Evolutionary conservation across 2,888 invertebrate genomes (phyloP).

Genomic region (Luffia ferchaultella): DNA sequence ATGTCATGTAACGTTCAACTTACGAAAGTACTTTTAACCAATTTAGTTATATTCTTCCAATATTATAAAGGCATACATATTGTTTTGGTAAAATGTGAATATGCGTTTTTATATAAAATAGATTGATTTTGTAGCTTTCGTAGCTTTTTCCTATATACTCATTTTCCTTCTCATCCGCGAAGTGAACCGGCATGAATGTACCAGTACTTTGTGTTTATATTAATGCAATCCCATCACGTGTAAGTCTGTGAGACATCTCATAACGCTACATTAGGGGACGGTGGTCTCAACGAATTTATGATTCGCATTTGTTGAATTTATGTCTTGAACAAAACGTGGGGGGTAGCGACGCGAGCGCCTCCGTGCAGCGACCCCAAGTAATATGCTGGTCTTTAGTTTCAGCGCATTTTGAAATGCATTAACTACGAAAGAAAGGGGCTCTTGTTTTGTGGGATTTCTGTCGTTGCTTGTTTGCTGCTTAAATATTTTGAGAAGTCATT

Average conservation of each 20-base stretch:
- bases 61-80: too few relatives aligned
- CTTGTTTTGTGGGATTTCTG: too few relatives aligned
- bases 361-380: constrained; percentile 24
- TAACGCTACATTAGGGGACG: constrained; percentile 40
- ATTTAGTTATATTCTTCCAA: too few relatives aligned
- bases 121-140: too few relatives aligned
- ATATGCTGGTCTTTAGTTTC: constrained; percentile 39
- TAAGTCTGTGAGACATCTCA: constrained; percentile 10
- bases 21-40: too few relatives aligned
- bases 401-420: constrained; percentile 46
- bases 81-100: too few relatives aligned
- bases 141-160: too few relatives aligned
- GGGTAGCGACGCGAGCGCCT: neutral
- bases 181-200: neutral
- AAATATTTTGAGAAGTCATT: too few relatives aligned
- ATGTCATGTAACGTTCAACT: too few relatives aligned
- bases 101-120: too few relatives aligned
- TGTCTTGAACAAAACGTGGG: constrained; percentile 20
- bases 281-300: constrained; percentile 42
- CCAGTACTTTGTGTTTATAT: neutral
- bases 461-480: too few relatives aligned
- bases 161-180: neutral
- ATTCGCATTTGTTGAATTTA: constrained; percentile 45
- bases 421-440: constrained; percentile 9
- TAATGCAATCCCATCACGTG: neutral